A percentile compares a stretch with the other conserved stretches of the same genome.
Conservation (phyloP, 2,888 invertebrate genomes). For the Dusona sp. region DNA sequence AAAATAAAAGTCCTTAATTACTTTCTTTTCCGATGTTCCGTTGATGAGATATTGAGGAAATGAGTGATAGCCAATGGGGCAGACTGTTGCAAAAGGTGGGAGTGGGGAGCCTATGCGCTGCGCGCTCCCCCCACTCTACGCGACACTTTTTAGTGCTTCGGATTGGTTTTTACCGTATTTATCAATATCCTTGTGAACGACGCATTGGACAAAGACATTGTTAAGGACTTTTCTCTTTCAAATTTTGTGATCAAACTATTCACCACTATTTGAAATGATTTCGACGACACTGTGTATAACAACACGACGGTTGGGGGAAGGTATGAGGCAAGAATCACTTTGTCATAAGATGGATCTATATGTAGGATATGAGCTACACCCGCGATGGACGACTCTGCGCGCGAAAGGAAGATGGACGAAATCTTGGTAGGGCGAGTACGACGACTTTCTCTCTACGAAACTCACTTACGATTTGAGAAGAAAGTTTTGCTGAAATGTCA, state of each 20-base stretch:
- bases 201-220: not conserved
- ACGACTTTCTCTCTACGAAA: slow-evolving; percentile 25
- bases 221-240: not conserved
- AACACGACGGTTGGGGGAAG: not conserved
- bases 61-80: too few species aligned
- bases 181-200: not conserved
- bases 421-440: not conserved
- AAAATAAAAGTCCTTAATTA: too few species aligned
- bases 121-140: not conserved
- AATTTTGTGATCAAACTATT: not conserved
- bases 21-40: too few species aligned
- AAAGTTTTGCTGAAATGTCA: slow-evolving; percentile 8
- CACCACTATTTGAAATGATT: not conserved
- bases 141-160: not conserved
- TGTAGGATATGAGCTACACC: slow-evolving; percentile 7
- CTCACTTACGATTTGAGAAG: slow-evolving; percentile 25
- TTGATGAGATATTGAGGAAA: too few species aligned
- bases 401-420: slow-evolving; percentile 10
- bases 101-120: too few species aligned
- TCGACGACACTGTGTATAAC: slow-evolving; percentile 1
- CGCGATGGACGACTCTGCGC: slow-evolving; percentile 11
- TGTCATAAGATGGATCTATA: slow-evolving; percentile 14
- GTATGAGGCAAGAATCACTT: slow-evolving; percentile 19
- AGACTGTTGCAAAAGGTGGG: too few species aligned
- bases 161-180: not conserved